phyloP scores from a whole-genome alignment of 2,797 vertebrate species.

The Phataginus tetradactyla region DNA sequence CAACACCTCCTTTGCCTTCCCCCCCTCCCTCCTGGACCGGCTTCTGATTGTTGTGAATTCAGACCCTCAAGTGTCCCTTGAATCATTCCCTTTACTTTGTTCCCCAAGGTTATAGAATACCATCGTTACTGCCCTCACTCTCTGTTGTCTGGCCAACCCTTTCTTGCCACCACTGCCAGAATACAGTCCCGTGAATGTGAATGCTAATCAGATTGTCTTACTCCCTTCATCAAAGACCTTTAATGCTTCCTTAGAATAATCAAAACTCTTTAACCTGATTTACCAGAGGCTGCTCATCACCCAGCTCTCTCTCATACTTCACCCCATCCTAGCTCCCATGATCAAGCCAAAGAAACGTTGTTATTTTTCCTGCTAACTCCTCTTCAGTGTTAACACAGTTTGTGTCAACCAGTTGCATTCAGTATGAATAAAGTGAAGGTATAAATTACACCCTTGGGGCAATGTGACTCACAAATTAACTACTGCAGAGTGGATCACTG shows the following conservation, averaged over 20 bases:
- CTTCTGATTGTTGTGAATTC: neutral
- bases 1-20: neutral
- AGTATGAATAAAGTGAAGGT: neutral
- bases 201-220: neutral
- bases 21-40: neutral
- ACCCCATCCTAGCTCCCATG: neutral
- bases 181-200: neutral
- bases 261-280: neutral
- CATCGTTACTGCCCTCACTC: neutral
- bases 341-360: neutral
- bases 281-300: neutral
- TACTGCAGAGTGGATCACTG: neutral
- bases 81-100: neutral
- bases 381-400: neutral
- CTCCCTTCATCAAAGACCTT: neutral
- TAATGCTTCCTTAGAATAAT: neutral
- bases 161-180: neutral
- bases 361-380: neutral
- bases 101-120: neutral
- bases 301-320: neutral
- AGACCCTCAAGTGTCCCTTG: neutral
- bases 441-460: constrained; percentile 31
- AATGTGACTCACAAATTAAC: constrained; percentile 20
- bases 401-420: neutral
- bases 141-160: neutral